phyloP scores from a whole-genome alignment of 2,797 vertebrate species.

The Eremophila alpestris region DNA sequence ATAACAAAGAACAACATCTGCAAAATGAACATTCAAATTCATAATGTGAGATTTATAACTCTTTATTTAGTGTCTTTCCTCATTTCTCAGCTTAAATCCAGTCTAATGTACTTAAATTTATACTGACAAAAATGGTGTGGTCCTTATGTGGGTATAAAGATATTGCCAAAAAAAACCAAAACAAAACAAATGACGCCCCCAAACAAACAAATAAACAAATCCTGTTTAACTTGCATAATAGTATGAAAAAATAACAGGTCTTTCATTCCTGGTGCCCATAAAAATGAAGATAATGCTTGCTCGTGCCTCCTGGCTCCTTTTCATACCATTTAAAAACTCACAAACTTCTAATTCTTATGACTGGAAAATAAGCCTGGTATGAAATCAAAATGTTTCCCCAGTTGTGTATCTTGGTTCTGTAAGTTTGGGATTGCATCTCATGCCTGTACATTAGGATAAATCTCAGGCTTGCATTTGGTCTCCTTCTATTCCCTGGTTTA shows the following conservation, averaged over 20 bases:
- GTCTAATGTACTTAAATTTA: not conserved
- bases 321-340: not conserved
- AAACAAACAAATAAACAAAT: not conserved
- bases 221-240: not conserved
- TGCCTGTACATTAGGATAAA: not conserved
- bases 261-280: not conserved
- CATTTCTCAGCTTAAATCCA: not conserved
- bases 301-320: not conserved
- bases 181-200: not conserved
- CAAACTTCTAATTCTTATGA: not conserved
- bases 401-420: not conserved
- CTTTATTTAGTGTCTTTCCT: not conserved
- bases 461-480: not conserved
- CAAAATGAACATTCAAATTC: not conserved
- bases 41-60: not conserved
- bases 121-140: not conserved
- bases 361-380: not conserved
- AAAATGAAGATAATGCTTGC: not conserved
- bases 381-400: not conserved
- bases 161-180: not conserved
- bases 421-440: not conserved
- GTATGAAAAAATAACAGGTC: not conserved
- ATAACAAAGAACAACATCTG: not conserved
- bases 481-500: not conserved
- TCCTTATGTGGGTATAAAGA: not conserved